Evolutionary conservation across 2,113 vertebrate species (phyloP).

Genomic region (Ailuropoda melanoleuca): DNA sequence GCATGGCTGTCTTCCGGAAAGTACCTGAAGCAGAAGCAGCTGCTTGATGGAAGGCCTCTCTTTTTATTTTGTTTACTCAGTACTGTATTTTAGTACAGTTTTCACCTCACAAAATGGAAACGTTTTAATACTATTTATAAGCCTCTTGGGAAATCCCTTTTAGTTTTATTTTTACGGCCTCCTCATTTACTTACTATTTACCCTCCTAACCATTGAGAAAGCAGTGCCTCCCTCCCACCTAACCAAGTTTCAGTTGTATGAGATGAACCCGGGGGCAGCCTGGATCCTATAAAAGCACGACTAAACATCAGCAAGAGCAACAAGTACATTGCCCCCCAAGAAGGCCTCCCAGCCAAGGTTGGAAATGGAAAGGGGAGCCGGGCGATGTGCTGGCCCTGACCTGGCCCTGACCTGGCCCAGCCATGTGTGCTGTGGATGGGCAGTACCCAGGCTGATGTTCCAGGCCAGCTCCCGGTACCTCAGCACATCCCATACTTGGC

Average conservation of each 20-base stretch:
- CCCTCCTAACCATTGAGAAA: background rate
- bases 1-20: background rate
- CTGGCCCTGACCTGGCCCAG: background rate
- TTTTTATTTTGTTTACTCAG: slow-evolving; percentile 11
- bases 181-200: background rate
- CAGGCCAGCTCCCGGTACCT: background rate
- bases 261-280: background rate
- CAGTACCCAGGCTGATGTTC: background rate
- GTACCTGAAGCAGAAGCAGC: background rate
- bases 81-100: background rate
- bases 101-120: slow-evolving; percentile 24
- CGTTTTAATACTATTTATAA: background rate
- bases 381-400: background rate
- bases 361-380: background rate
- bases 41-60: background rate
- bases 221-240: background rate
- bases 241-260: background rate
- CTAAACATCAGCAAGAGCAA: background rate
- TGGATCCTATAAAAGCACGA: background rate
- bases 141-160: background rate
- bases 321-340: background rate
- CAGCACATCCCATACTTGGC: background rate
- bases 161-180: background rate
- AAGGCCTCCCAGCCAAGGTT: background rate
- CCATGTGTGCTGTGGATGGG: background rate